A percentile compares a stretch with the other conserved stretches of the same genome.
These are phyloP conservation scores for Mythimna pallens DNA, from an alignment of 2,888 invertebrate species.

Conservation along the genomic window DNA sequence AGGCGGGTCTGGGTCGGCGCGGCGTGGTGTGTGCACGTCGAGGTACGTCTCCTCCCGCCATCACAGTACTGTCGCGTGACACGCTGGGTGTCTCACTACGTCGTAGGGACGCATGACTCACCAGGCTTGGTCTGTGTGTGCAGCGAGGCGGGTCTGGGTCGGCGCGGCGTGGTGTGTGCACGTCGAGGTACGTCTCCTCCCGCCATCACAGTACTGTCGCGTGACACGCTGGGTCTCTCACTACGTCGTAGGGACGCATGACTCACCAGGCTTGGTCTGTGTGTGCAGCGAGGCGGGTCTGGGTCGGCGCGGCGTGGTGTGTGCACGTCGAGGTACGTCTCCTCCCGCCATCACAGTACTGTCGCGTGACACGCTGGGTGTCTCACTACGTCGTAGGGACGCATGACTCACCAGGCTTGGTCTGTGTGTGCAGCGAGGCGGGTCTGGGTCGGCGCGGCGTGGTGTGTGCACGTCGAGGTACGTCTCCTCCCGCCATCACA, in stretches of 20 bases:
- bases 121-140: too few species aligned
- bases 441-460: conserved; percentile 66
- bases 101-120: too few species aligned
- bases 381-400: conserved; percentile 44
- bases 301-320: conserved; percentile 10
- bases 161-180: conserved; percentile 10
- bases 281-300: conserved; percentile 9
- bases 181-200: conserved; percentile 52
- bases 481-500: conserved; percentile 69
- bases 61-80: too few species aligned
- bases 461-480: conserved; percentile 70
- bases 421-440: conserved; percentile 65
- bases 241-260: conserved; percentile 49
- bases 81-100: too few species aligned
- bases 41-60: too few species aligned
- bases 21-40: too few species aligned
- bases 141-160: too few species aligned
- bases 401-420: conserved; percentile 23
- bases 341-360: conserved; percentile 9
- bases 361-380: conserved; percentile 68
- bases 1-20: too few species aligned
- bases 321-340: conserved; percentile 15
- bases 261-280: conserved; percentile 57
- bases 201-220: conserved; percentile 78
- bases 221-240: conserved; percentile 82